phyloP scores from a whole-genome alignment of 2,797 vertebrate genomes.

The Rhinatrema bivittatum region DNA sequence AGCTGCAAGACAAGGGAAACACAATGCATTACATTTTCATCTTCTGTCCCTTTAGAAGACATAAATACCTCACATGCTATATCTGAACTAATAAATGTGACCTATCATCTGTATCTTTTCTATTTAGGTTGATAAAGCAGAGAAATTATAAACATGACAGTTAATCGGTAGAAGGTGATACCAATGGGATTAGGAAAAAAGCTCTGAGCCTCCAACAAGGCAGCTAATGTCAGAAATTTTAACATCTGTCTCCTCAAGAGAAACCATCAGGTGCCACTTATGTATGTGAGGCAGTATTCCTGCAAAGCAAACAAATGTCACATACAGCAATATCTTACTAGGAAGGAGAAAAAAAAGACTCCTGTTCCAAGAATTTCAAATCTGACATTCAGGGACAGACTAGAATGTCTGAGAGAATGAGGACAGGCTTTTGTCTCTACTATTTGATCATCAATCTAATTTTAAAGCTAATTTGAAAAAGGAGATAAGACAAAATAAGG shows the following conservation, averaged over 20 bases:
- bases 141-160: slow-evolving; percentile 15
- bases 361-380: background rate
- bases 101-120: slow-evolving; percentile 5
- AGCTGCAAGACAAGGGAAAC: no score
- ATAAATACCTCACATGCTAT: background rate
- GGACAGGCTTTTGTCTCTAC: no score
- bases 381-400: no score
- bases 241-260: slow-evolving; percentile 22
- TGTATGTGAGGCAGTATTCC: slow-evolving; percentile 1
- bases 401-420: no score
- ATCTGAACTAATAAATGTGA: slow-evolving; percentile 14
- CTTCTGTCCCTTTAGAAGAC: slow-evolving; percentile 14
- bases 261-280: slow-evolving; percentile 19
- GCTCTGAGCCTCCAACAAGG: slow-evolving; percentile 15
- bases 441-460: no score
- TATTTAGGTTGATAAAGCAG: slow-evolving; percentile 4
- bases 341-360: background rate
- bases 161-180: slow-evolving; percentile 9
- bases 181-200: background rate
- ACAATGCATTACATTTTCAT: no score
- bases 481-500: no score
- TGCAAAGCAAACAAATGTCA: background rate
- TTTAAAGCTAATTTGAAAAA: no score
- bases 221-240: slow-evolving; percentile 22
- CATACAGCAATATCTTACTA: background rate